These are phyloP conservation scores for Holacanthus passer DNA, from an alignment of 2,113 vertebrate species.

Conservation along the genomic window DNA sequence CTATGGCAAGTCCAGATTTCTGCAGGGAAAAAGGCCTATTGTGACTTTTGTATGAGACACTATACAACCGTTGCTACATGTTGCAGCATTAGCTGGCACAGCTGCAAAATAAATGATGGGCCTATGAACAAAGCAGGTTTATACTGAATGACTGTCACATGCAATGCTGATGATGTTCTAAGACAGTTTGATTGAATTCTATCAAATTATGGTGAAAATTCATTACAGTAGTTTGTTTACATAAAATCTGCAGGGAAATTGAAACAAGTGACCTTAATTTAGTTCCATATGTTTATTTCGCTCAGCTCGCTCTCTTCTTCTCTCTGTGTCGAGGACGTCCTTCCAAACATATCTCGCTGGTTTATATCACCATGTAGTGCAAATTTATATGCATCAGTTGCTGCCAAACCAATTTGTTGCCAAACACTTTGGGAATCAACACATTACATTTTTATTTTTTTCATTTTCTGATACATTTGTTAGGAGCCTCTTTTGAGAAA, in stretches of 20 bases:
- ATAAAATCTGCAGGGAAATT: neutral
- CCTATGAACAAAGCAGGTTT: neutral
- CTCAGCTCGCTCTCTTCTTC: constrained; percentile 7
- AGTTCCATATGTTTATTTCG: constrained; percentile 13
- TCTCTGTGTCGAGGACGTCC: neutral
- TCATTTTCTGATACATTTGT: constrained; percentile 51
- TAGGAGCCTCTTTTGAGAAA: constrained; percentile 38
- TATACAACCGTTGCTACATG: too few species aligned
- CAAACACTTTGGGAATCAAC: constrained; percentile 43
- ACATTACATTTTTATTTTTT: constrained; percentile 37
- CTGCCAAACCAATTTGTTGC: constrained; percentile 45
- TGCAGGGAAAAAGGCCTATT: too few species aligned
- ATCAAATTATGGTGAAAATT: neutral
- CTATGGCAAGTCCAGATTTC: neutral
- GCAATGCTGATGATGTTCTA: neutral
- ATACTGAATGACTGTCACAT: neutral
- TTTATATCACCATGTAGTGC: neutral
- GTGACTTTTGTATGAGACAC: neutral
- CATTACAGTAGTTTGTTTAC: neutral
- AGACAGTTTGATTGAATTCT: neutral
- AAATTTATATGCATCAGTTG: constrained; percentile 34
- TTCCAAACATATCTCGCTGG: constrained; percentile 24
- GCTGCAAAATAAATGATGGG: neutral
- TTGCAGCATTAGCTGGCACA: neutral
- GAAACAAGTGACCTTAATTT: constrained; percentile 1